Base-by-base conservation (phyloP, 2,888 invertebrate genomes). In the Tryphoninae sp. region DNA sequence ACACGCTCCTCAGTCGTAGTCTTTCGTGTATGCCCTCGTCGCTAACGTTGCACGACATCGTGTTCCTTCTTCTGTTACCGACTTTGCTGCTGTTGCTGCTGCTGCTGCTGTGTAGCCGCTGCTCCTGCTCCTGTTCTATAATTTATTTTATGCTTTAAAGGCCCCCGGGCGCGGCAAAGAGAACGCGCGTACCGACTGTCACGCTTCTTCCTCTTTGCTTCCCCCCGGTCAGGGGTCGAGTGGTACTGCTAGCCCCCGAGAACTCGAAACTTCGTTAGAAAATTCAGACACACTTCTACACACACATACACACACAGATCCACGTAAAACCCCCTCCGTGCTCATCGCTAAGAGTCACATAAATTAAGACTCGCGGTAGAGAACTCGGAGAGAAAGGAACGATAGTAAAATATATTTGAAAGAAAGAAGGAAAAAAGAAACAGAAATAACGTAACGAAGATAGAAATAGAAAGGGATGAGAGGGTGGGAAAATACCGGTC, bases 211-310 rank as follows among this genome's bases (percentile, higher is more conserved):
- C 13, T 13, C 33, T 6, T 6, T 6, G 1, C 33, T 45, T 11
- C 13, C 45, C 45, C 78, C 73, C 86, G 80, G 85, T 84, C 86
- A 85, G 85, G 86, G 87, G 86, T 90, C 88, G 90, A 91, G 90
- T 90, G 91, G 91, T 88, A 91, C 89, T 89, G 87, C 90, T 90
- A 89, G 88, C 88, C 90, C 86, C 90, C 87, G 85, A 77, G 53
- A 89, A 87, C 87, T 89, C 87, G 86, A 87, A 86, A 86, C 84
- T 87, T 85, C 79, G 82, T 84, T 83, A 74, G 58, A 80, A 59
- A 55, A 26, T 49, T 23, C 53, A 59, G 9, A 64, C 51, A 45
- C 53, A 26, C 33, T 33, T 33, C 6, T 3, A 33, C 8, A 13
- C 11, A 51, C 22, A 16, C 8, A 19, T 1, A 45, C 45, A 45